Evolutionary conservation across 2,888 invertebrate genomes (phyloP).

Genomic region (Mimas tiliae): DNA sequence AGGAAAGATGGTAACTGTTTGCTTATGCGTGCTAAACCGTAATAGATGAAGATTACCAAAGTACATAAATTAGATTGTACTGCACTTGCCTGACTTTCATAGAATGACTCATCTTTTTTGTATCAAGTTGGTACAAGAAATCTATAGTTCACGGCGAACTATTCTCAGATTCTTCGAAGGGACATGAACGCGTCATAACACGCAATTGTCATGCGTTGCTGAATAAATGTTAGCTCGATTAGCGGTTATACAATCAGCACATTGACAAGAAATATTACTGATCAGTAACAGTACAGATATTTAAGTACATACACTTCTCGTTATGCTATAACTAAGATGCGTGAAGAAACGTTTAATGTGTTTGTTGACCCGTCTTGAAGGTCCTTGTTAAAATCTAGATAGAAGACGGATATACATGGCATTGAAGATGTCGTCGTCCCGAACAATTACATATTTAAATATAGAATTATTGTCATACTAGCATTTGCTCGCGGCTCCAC

Average conservation of each 20-base stretch:
- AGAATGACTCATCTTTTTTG: too few relatives aligned
- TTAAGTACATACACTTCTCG: background rate
- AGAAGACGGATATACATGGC: constrained; percentile 1
- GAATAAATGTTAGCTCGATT: background rate
- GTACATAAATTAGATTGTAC: too few relatives aligned
- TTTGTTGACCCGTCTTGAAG: constrained; percentile 28
- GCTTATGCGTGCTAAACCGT: too few relatives aligned
- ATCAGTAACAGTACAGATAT: constrained; percentile 1
- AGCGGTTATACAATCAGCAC: background rate
- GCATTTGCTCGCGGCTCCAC: too few relatives aligned
- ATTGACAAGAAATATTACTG: constrained; percentile 9
- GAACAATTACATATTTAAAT: background rate
- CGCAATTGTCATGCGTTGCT: constrained; percentile 1
- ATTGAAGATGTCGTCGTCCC: background rate
- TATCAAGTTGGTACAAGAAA: too few relatives aligned
- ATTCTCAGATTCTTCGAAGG: background rate
- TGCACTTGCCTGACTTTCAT: too few relatives aligned
- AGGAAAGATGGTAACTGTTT: too few relatives aligned
- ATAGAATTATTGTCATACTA: background rate
- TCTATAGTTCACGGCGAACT: background rate
- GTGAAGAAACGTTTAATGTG: constrained; percentile 15
- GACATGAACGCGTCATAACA: background rate
- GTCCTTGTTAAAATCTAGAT: constrained; percentile 22
- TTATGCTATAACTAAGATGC: background rate
- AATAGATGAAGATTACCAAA: too few relatives aligned